These are phyloP conservation scores for Temnothorax nylanderi DNA, from an alignment of 1,140 invertebrate species.

Conservation along the genomic window DNA sequence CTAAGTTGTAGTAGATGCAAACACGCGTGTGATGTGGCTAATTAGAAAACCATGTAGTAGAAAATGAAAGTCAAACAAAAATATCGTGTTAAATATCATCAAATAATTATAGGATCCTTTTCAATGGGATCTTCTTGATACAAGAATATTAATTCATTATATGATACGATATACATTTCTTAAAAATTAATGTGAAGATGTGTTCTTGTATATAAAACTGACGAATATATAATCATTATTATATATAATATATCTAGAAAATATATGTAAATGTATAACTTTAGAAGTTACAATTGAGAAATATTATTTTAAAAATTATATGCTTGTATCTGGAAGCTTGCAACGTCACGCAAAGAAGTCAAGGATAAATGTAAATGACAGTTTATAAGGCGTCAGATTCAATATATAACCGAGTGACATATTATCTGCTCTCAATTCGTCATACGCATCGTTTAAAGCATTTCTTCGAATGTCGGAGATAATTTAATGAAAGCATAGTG, in stretches of 20 bases:
- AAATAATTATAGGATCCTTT: conserved; percentile 3
- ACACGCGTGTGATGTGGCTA: background rate
- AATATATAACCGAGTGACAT: conserved; percentile 1
- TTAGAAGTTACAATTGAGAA: background rate
- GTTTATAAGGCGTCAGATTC: background rate
- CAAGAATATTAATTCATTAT: background rate
- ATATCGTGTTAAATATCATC: background rate
- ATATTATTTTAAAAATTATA: conserved; percentile 26
- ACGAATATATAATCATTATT: background rate
- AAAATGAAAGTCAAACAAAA: background rate
- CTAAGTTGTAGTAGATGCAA: background rate
- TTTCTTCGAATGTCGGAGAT: conserved; percentile 8
- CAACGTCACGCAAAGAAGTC: conserved; percentile 59
- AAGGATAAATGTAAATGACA: conserved; percentile 56
- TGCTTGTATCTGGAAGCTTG: conserved; percentile 25
- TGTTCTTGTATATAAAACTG: background rate
- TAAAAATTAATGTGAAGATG: background rate
- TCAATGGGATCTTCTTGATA: background rate
- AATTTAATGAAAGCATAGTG: background rate
- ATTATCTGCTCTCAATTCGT: conserved; percentile 26
- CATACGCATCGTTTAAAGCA: background rate
- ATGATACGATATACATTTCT: background rate
- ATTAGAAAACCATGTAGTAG: background rate
- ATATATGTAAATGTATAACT: background rate
- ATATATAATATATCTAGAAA: background rate